These are phyloP conservation scores for Delia radicum DNA, from an alignment of 1,140 invertebrate species.

Conservation along the genomic window DNA sequence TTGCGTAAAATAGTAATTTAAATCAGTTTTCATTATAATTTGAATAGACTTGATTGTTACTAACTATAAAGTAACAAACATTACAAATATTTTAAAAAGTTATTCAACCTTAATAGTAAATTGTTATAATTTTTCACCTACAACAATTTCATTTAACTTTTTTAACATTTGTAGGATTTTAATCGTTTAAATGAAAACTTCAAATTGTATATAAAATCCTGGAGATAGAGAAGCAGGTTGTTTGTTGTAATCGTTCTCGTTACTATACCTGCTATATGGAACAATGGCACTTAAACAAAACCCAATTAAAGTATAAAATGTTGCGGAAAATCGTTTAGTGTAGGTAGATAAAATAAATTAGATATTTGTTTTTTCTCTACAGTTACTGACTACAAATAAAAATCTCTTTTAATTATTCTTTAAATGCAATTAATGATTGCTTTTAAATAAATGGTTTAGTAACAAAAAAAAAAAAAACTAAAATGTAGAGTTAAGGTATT, in stretches of 20 bases:
- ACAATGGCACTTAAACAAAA: background rate
- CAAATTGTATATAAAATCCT: background rate
- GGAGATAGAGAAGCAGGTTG: background rate
- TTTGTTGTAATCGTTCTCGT: background rate
- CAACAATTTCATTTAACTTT: background rate
- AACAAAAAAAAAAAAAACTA: too few relatives aligned
- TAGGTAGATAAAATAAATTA: background rate
- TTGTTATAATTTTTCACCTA: background rate
- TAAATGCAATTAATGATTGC: too few relatives aligned
- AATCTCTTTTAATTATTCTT: background rate
- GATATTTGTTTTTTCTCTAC: too few relatives aligned
- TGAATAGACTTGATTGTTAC: background rate
- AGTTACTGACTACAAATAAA: too few relatives aligned
- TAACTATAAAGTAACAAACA: background rate
- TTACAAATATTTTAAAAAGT: too few relatives aligned
- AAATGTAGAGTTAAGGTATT: too few relatives aligned
- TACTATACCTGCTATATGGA: background rate
- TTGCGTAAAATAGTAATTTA: background rate
- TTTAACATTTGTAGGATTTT: background rate
- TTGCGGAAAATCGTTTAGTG: slow-evolving; percentile 1
- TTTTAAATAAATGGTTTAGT: too few relatives aligned
- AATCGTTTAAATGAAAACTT: background rate
- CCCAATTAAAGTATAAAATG: slow-evolving; percentile 15
- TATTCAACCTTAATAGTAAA: background rate
- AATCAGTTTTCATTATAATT: background rate